Conservation (phyloP, 2,888 invertebrate species). For the Phasia obesa region DNA sequence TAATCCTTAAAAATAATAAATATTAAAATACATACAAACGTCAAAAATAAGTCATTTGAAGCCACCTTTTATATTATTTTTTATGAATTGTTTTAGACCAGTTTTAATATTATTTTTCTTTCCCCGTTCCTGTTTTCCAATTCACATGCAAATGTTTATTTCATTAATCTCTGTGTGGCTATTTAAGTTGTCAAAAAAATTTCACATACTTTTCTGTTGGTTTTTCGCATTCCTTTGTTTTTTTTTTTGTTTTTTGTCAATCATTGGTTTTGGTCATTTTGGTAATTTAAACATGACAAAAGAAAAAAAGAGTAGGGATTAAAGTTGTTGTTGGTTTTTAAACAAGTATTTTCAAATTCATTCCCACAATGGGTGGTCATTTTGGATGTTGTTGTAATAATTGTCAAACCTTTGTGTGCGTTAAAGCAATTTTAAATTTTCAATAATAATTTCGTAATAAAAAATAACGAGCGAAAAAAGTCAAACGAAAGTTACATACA, state of each 20-base stretch:
- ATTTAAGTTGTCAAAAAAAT: conserved; percentile 56
- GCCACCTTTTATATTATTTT: conserved; percentile 10
- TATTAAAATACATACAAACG: conserved; percentile 5
- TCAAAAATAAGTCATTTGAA: conserved; percentile 24
- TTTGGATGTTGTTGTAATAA: conserved; percentile 26
- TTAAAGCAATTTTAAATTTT: not conserved
- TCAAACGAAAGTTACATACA: not conserved
- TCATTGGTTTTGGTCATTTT: conserved; percentile 51
- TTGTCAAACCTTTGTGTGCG: conserved; percentile 21
- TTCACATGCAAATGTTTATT: conserved; percentile 53
- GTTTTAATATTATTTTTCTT: conserved; percentile 35
- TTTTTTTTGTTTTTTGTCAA: conserved; percentile 21
- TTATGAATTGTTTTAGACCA: conserved; percentile 11
- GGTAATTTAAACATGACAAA: conserved; percentile 20
- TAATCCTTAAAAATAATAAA: conserved; percentile 50
- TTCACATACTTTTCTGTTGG: conserved; percentile 31
- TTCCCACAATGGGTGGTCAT: conserved; percentile 65
- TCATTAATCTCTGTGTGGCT: conserved; percentile 45
- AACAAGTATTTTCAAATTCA: not conserved
- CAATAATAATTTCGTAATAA: not conserved
- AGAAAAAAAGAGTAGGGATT: conserved; percentile 54
- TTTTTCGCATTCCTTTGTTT: too few relatives aligned
- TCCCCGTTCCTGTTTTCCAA: conserved; percentile 7
- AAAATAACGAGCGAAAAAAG: not conserved
- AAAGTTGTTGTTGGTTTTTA: conserved; percentile 27